Evolutionary conservation across 1,140 invertebrate species (phyloP).

Genomic region (Drosophila ambigua): DNA sequence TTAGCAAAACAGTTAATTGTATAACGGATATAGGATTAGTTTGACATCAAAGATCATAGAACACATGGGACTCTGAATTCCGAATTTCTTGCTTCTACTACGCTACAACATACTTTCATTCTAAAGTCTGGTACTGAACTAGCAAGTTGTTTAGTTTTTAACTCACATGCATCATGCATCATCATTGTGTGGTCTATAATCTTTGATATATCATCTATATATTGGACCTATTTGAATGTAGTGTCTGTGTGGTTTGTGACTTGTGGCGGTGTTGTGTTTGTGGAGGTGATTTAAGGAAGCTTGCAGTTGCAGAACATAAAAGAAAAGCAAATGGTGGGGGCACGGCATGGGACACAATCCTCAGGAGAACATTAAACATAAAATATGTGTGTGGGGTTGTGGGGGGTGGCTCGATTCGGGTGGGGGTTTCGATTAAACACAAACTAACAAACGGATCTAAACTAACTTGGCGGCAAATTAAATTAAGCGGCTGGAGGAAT

Average conservation of each 20-base stretch:
- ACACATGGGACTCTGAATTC: too few relatives aligned
- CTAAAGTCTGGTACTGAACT: too few relatives aligned
- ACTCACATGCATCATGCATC: background rate
- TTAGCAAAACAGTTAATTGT: conserved; percentile 25
- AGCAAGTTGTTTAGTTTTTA: background rate
- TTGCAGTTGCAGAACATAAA: conserved; percentile 29
- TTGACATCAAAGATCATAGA: too few relatives aligned
- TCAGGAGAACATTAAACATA: background rate
- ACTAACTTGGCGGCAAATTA: conserved; percentile 81
- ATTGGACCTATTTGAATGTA: conserved; percentile 20
- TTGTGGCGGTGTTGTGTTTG: conserved; percentile 11
- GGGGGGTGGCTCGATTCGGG: background rate
- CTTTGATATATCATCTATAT: background rate
- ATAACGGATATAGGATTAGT: too few relatives aligned
- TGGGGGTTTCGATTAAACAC: conserved; percentile 2
- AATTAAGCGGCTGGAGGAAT: conserved; percentile 78
- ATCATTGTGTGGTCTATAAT: too few relatives aligned
- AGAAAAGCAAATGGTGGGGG: conserved; percentile 22
- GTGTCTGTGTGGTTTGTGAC: conserved; percentile 9
- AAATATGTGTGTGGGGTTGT: background rate
- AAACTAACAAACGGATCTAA: conserved; percentile 68
- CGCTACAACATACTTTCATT: too few relatives aligned
- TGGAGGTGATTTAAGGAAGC: conserved; percentile 30
- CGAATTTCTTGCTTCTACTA: too few relatives aligned
- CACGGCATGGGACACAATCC: conserved; percentile 5